These are phyloP conservation scores for Acromyrmex charruanus DNA, from an alignment of 1,140 invertebrate genomes.

Conservation along the genomic window DNA sequence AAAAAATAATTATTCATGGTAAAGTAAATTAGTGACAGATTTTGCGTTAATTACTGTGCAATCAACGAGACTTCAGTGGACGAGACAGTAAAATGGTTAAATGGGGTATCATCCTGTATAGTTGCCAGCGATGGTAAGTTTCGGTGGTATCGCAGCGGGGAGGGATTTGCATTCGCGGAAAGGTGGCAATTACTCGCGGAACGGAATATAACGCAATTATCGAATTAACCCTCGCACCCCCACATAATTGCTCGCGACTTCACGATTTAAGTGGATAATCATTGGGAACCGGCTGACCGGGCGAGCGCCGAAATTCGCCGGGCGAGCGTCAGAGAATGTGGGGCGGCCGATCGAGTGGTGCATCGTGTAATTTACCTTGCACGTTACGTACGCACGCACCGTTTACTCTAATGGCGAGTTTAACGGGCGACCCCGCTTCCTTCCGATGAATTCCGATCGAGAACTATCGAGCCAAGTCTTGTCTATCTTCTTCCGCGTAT, in stretches of 20 bases:
- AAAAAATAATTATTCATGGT: conserved; percentile 1
- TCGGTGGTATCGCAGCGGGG: conserved; percentile 6
- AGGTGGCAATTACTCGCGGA: conserved; percentile 81
- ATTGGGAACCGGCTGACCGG: conserved; percentile 77
- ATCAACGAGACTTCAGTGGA: neutral
- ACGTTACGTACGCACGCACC: conserved; percentile 59
- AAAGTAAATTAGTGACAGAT: conserved; percentile 11
- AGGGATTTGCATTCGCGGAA: conserved; percentile 79
- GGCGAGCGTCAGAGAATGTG: conserved; percentile 78
- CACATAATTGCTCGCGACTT: conserved; percentile 77
- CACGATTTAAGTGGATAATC: conserved; percentile 83
- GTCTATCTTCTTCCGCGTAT: neutral
- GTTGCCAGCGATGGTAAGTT: conserved; percentile 29
- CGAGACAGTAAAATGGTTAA: conserved; percentile 53
- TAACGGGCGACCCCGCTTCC: conserved; percentile 57
- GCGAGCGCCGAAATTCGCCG: conserved; percentile 53
- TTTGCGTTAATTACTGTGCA: conserved; percentile 11
- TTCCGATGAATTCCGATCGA: conserved; percentile 31
- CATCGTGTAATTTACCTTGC: conserved; percentile 78
- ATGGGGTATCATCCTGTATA: conserved; percentile 28
- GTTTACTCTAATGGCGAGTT: conserved; percentile 42
- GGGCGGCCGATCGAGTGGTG: conserved; percentile 73
- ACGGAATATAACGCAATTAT: conserved; percentile 83
- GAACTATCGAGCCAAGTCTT: neutral
- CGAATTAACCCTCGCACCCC: conserved; percentile 83